These are phyloP conservation scores for Pangasianodon gigas DNA, from an alignment of 2,113 vertebrate genomes.

Conservation along the genomic window DNA sequence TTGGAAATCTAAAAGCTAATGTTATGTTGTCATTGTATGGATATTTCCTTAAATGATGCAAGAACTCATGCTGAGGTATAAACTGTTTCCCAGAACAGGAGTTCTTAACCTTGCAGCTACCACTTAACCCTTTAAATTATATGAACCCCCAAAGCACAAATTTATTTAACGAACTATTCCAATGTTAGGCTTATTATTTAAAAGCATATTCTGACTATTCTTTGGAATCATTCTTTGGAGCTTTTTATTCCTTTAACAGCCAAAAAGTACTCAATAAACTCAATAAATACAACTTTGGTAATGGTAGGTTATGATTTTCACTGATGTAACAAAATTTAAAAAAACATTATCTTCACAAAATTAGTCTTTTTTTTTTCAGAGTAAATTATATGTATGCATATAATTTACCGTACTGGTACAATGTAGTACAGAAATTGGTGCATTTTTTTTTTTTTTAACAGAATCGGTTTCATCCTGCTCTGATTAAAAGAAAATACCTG, in stretches of 20 bases:
- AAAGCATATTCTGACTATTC: not conserved
- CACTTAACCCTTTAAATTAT: not conserved
- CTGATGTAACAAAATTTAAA: not conserved
- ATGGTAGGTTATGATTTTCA: not conserved
- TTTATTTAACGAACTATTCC: not conserved
- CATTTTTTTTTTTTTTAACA: too few relatives aligned
- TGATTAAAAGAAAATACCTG: not conserved
- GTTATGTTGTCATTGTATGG: not conserved
- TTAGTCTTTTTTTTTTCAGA: too few relatives aligned
- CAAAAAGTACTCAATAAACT: too few relatives aligned
- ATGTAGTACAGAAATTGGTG: not conserved
- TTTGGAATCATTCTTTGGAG: not conserved
- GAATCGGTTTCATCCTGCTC: too few relatives aligned
- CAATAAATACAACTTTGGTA: too few relatives aligned
- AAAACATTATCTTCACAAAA: too few relatives aligned
- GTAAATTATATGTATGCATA: too few relatives aligned
- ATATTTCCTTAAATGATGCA: not conserved
- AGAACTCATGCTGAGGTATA: not conserved
- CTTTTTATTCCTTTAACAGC: not conserved
- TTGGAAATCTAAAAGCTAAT: not conserved
- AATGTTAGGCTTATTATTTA: not conserved
- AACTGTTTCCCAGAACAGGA: not conserved
- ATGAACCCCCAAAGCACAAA: not conserved
- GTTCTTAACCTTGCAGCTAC: not conserved
- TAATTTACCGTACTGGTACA: not conserved